phyloP scores from a whole-genome alignment of 2,797 vertebrate genomes.

The Poecilia velifera region DNA sequence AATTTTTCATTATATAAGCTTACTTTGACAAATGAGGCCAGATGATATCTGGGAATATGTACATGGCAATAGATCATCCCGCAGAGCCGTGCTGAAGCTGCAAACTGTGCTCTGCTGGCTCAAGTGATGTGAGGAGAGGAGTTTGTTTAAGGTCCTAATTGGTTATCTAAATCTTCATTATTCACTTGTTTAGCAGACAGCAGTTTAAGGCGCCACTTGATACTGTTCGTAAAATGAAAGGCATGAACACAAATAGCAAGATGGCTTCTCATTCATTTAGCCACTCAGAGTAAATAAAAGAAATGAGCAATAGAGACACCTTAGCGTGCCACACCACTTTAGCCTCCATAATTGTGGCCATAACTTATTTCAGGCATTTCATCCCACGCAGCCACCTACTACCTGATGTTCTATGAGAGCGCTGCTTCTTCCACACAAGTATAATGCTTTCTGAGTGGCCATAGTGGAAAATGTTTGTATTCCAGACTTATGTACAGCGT shows the following conservation, averaged over 20 bases:
- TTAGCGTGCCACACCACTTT: constrained; percentile 41
- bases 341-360: constrained; percentile 54
- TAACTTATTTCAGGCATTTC: constrained; percentile 56
- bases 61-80: constrained; percentile 56
- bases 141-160: constrained; percentile 55
- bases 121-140: constrained; percentile 40
- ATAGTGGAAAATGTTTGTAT: constrained; percentile 28
- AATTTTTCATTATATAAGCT: constrained; percentile 42
- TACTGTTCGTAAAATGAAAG: constrained; percentile 49
- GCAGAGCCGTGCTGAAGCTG: constrained; percentile 37
- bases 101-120: constrained; percentile 51
- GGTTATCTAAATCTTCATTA: constrained; percentile 69
- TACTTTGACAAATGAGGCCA: constrained; percentile 57
- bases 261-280: constrained; percentile 46
- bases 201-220: constrained; percentile 36
- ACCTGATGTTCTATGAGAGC: constrained; percentile 29
- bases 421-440: constrained; percentile 18
- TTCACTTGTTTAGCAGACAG: constrained; percentile 53
- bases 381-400: constrained; percentile 43
- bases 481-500: constrained; percentile 41
- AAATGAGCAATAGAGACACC: constrained; percentile 44
- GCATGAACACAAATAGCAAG: constrained; percentile 23
- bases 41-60: constrained; percentile 46
- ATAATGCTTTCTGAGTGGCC: constrained; percentile 10
- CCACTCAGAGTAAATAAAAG: constrained; percentile 47